Percentiles rank a stretch among this genome's conserved stretches.
phyloP scores from a whole-genome alignment of 2,113 vertebrate species.

The Shinisaurus crocodilurus region DNA sequence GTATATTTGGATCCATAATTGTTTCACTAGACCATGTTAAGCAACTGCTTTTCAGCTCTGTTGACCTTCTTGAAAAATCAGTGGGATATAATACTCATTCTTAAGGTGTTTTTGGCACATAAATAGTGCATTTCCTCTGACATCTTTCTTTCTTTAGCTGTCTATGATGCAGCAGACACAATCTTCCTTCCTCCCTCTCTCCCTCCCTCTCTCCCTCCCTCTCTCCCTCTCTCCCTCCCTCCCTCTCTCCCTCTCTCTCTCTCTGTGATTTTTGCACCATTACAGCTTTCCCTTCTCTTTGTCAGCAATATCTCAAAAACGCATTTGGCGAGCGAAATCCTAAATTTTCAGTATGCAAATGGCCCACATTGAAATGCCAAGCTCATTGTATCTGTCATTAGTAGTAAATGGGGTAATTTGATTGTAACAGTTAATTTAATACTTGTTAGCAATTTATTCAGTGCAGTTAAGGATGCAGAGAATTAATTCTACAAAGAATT shows the following conservation, averaged over 20 bases:
- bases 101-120: no score
- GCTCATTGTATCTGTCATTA: background rate
- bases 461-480: background rate
- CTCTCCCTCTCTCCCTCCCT: no score
- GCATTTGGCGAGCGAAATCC: background rate
- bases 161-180: background rate
- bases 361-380: background rate
- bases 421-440: slow-evolving; percentile 30
- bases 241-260: no score
- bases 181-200: no score
- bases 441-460: background rate
- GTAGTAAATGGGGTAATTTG: slow-evolving; percentile 29
- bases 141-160: background rate
- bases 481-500: slow-evolving; percentile 19
- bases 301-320: background rate
- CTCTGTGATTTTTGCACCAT: background rate
- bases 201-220: no score
- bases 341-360: rapidly evolving
- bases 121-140: background rate
- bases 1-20: background rate
- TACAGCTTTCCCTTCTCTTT: background rate
- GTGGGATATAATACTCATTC: background rate
- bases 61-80: background rate
- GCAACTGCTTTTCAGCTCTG: background rate
- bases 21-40: background rate